phyloP scores from a whole-genome alignment of 2,888 invertebrate genomes.

The Aleiodes leptofemur region DNA sequence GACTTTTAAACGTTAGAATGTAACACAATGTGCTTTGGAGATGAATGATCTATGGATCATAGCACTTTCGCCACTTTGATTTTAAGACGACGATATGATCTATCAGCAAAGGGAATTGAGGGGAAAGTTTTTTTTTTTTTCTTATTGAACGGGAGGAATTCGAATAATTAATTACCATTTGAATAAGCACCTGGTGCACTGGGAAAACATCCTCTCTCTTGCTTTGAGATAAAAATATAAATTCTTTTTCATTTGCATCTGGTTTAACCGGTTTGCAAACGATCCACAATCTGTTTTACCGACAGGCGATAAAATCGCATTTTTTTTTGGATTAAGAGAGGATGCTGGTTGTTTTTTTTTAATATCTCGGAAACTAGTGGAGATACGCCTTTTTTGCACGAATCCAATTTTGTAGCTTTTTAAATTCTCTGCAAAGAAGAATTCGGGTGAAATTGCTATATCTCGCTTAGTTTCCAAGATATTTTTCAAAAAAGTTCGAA shows the following conservation, averaged over 20 bases:
- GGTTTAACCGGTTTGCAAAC: slow-evolving; percentile 38
- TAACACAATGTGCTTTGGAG: too few species aligned
- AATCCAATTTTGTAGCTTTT: too few species aligned
- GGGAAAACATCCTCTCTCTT: slow-evolving; percentile 3
- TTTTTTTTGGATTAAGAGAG: neutral
- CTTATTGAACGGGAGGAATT: neutral
- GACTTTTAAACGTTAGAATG: too few species aligned
- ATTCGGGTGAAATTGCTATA: too few species aligned
- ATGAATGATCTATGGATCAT: too few species aligned
- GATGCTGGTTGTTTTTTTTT: neutral
- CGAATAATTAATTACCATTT: slow-evolving; percentile 5
- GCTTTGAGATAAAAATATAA: neutral
- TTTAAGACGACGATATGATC: too few species aligned
- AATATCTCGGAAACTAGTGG: too few species aligned
- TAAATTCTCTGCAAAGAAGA: too few species aligned
- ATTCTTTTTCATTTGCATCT: slow-evolving; percentile 10
- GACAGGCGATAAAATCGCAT: slow-evolving; percentile 17
- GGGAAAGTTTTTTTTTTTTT: neutral
- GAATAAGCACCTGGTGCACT: neutral
- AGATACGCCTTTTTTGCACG: too few species aligned
- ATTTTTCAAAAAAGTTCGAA: neutral
- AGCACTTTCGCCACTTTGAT: too few species aligned
- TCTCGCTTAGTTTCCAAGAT: too few species aligned
- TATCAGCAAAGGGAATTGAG: neutral
- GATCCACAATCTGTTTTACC: slow-evolving; percentile 21